Conservation (phyloP, 1,140 invertebrate genomes). For the Campoletis sonorensis region DNA sequence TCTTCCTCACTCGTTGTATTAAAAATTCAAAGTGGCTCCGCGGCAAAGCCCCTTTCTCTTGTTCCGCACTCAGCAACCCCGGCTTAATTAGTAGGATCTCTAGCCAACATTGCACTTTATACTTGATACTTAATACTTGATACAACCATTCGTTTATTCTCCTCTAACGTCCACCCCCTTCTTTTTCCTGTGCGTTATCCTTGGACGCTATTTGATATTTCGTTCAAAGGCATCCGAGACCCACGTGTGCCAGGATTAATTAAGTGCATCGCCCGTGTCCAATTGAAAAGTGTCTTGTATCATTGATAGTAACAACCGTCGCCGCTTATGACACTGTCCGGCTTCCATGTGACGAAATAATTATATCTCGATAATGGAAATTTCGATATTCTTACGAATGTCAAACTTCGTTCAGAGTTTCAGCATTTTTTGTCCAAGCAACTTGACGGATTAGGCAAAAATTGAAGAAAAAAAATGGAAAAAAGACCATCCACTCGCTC, state of each 20-base stretch:
- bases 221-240: background rate
- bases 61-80: conserved; percentile 52
- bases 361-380: too few species aligned
- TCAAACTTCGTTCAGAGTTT: background rate
- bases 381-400: background rate
- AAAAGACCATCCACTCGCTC: background rate
- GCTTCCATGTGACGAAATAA: background rate
- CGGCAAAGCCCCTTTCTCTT: conserved; percentile 39
- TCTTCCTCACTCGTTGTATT: conserved; percentile 46
- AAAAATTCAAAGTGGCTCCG: conserved; percentile 64
- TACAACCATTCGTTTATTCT: conserved; percentile 47
- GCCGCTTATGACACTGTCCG: too few species aligned
- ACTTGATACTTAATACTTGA: too few species aligned
- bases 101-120: conserved; percentile 46
- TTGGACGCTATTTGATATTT: background rate
- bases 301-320: too few species aligned
- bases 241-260: too few species aligned
- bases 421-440: background rate
- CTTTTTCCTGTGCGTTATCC: conserved; percentile 31
- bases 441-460: background rate
- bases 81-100: conserved; percentile 66
- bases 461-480: background rate
- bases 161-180: background rate
- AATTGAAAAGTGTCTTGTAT: too few species aligned
- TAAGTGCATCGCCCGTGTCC: too few species aligned